Evolutionary conservation across 1,140 invertebrate species (phyloP), one percentile per base, ranked within the genome.

Genomic region (Ips nitidus): DNA sequence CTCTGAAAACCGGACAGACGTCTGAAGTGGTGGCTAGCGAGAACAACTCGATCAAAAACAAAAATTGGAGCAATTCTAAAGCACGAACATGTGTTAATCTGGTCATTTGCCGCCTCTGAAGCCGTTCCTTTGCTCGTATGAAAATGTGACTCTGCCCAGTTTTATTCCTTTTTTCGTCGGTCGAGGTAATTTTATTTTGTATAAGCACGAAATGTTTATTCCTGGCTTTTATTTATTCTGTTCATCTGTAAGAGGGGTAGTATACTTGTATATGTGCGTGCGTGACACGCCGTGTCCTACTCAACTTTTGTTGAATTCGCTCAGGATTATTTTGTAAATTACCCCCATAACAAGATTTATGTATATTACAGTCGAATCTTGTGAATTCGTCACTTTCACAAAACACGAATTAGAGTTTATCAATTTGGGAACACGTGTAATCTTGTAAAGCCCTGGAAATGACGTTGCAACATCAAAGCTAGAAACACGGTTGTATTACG

Each of bases 21-120:
- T 67, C 67, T 69, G 62, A 70, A 70, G 61, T 70, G 65, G 61
- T 61, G 67, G 50, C 52, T 69, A 63, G 67, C 67, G 52, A 69
- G 66, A 63, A 63, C 40, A 70, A 60, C 56, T 47, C 69, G 69
- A 70, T 66, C 69, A 70, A 45, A 66, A 70, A 70, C 63, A 70
- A 70, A 70, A 70, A 70, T 70, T 70, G 62, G 69, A 66, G 69
- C 69, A 70, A 66, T 70, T 70, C 65, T 65, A 60, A 69, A 70
- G 52, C 53, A 66, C 69, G 61, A 70, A 70, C 69, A 66, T 70
- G 61, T 66, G 69, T 60, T 70, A 62, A 70, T 65, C 55, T 64
- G 59, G 53, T 64, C 68, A 58, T 45, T 70, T 70, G 61, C 60
- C 52, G 56, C 53, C 41, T 42, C 52, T 57, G 22, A 64, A 47